These are phyloP conservation scores for Enteromius anoplus DNA, from an alignment of 2,797 vertebrate species.

Conservation along the genomic window DNA sequence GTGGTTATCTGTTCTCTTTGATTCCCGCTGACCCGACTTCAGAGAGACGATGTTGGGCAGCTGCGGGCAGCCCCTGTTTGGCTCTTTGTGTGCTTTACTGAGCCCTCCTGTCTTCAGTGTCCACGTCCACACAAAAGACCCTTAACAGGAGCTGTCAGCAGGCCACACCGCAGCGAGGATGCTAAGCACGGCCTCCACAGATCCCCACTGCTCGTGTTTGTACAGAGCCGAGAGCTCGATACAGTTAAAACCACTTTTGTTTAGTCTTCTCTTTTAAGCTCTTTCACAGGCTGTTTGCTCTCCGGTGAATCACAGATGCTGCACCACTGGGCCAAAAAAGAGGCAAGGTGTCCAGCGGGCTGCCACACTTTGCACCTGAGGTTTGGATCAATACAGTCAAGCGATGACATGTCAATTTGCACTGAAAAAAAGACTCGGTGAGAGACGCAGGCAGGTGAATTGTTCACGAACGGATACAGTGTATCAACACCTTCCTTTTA, in stretches of 20 bases:
- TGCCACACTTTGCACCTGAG: conserved; percentile 79
- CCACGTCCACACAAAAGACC: conserved; percentile 77
- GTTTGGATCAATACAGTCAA: conserved; percentile 72
- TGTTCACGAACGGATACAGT: conserved; percentile 77
- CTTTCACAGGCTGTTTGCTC: conserved; percentile 75
- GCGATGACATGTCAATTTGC: conserved; percentile 82
- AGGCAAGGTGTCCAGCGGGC: conserved; percentile 68
- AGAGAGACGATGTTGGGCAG: conserved; percentile 39
- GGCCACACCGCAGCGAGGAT: conserved; percentile 71
- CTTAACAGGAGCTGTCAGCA: conserved; percentile 88
- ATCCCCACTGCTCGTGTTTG: conserved; percentile 81
- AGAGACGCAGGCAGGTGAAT: conserved; percentile 91
- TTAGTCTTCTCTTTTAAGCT: conserved; percentile 72
- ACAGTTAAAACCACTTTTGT: conserved; percentile 73
- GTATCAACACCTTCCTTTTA: conserved; percentile 77
- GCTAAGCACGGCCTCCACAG: conserved; percentile 61
- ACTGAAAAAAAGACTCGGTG: conserved; percentile 75
- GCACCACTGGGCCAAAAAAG: conserved; percentile 27
- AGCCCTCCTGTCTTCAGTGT: conserved; percentile 69
- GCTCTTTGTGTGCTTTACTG: conserved; percentile 75
- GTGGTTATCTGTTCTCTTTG: conserved; percentile 33
- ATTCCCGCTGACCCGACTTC: conserved; percentile 31
- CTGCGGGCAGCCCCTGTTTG: conserved; percentile 57
- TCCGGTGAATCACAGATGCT: conserved; percentile 54
- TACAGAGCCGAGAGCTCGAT: conserved; percentile 76